A percentile compares a stretch with the other conserved stretches of the same genome.
phyloP scores from a whole-genome alignment of 1,140 invertebrate species.

The Drosophila paulistorum region DNA sequence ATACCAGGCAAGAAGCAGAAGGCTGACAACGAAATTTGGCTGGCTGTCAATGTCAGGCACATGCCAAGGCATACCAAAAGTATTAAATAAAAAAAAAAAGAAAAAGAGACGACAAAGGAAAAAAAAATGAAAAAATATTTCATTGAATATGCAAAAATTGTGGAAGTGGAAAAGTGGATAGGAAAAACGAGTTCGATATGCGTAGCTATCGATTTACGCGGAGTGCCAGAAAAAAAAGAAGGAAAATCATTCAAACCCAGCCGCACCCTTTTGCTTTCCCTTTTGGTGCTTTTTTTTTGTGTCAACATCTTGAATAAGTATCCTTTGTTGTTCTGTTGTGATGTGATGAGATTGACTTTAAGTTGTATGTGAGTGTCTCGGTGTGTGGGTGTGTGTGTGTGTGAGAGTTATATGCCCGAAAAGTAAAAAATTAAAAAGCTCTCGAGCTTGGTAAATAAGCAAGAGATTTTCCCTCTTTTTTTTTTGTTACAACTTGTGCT shows the following conservation, averaged over 20 bases:
- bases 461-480: constrained; percentile 16
- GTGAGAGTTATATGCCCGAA: constrained; percentile 42
- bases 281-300: constrained; percentile 33
- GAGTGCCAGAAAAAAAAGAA: constrained; percentile 1
- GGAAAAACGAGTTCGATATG: constrained; percentile 42
- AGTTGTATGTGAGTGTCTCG: constrained; percentile 26
- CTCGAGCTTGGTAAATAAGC: constrained; percentile 60
- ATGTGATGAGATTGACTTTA: constrained; percentile 69
- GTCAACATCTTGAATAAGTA: constrained; percentile 40
- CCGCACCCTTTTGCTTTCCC: constrained; percentile 46
- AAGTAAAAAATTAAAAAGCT: constrained; percentile 75
- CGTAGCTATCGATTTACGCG: constrained; percentile 53
- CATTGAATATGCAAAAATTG: constrained; percentile 69
- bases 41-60: constrained; percentile 64
- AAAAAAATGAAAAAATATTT: constrained; percentile 47
- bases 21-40: constrained; percentile 71
- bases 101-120: constrained; percentile 17
- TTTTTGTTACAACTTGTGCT: background rate
- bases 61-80: constrained; percentile 28
- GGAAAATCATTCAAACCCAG: constrained; percentile 2
- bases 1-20: constrained; percentile 50
- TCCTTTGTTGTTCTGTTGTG: constrained; percentile 51
- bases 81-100: constrained; percentile 26
- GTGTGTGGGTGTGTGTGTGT: constrained; percentile 17
- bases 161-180: constrained; percentile 34